phyloP scores from a whole-genome alignment of 2,113 vertebrate species.

The Eulemur macaco region DNA sequence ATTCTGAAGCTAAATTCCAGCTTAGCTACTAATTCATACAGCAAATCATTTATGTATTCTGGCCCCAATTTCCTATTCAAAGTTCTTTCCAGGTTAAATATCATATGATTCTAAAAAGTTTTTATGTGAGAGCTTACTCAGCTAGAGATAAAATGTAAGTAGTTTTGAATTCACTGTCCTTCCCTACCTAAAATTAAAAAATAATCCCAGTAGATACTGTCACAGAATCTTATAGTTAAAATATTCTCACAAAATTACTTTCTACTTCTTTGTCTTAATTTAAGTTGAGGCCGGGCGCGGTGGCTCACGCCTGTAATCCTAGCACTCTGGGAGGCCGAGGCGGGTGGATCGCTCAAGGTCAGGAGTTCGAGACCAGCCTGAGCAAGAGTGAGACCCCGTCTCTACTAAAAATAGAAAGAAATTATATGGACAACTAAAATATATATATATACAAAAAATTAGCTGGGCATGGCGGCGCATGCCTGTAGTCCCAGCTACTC shows the following conservation, averaged over 20 bases:
- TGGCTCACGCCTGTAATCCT: too few species aligned
- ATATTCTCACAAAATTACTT: conserved; percentile 26
- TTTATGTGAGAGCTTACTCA: background rate
- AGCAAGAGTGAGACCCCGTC: too few species aligned
- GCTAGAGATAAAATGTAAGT: background rate
- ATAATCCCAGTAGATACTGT: background rate
- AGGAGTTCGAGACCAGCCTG: too few species aligned
- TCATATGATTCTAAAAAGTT: background rate
- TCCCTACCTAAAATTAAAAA: conserved; percentile 16
- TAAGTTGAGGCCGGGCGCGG: background rate
- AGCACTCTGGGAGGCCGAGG: too few species aligned
- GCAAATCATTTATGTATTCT: background rate
- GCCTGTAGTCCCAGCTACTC: too few species aligned
- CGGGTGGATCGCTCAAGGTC: too few species aligned
- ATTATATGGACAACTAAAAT: too few species aligned
- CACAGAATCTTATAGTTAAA: background rate
- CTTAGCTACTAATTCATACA: conserved; percentile 20
- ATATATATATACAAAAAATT: too few species aligned
- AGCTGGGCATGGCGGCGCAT: too few species aligned
- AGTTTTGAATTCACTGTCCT: background rate
- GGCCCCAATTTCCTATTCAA: background rate
- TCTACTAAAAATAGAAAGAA: too few species aligned
- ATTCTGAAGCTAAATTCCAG: conserved; percentile 1
- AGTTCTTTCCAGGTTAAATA: conserved; percentile 33
- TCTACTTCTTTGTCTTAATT: background rate